phyloP scores from a whole-genome alignment of 2,797 vertebrate species.

The Selene dorsalis region DNA sequence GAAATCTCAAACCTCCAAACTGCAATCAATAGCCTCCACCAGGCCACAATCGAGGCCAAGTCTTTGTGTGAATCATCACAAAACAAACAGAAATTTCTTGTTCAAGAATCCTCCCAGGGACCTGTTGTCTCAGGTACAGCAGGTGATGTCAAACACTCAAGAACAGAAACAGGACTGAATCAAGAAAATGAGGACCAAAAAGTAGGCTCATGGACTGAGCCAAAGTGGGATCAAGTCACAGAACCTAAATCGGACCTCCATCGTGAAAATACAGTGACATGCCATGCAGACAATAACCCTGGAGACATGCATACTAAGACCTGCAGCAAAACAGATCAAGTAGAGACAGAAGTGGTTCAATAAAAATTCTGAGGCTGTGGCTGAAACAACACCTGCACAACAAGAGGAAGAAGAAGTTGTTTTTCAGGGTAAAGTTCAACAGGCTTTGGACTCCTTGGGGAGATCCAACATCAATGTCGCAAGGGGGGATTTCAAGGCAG shows the following conservation, averaged over 20 bases:
- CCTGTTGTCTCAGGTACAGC: constrained; percentile 41
- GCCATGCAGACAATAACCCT: constrained; percentile 72
- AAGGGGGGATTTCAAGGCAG: constrained; percentile 89
- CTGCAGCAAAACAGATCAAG: constrained; percentile 73
- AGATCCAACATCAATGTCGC: constrained; percentile 88
- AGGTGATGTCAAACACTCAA: constrained; percentile 52
- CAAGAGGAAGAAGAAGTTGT: constrained; percentile 85
- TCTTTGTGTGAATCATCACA: constrained; percentile 82
- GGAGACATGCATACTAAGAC: constrained; percentile 51
- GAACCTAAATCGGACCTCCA: constrained; percentile 62
- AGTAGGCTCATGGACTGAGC: constrained; percentile 32
- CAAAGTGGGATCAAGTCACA: constrained; percentile 7
- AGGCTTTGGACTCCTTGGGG: constrained; percentile 86
- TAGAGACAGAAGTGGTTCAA: constrained; percentile 60
- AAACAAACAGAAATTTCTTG: constrained; percentile 71
- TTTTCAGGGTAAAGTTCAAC: constrained; percentile 85
- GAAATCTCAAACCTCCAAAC: constrained; percentile 81
- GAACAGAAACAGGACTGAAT: background rate
- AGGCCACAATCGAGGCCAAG: constrained; percentile 86
- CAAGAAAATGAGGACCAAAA: constrained; percentile 38
- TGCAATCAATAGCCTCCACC: constrained; percentile 83
- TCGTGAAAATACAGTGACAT: constrained; percentile 78
- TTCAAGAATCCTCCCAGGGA: constrained; percentile 43
- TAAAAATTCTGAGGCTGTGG: constrained; percentile 74
- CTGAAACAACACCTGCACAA: constrained; percentile 73